Evolutionary conservation across 2,797 vertebrate species (phyloP).

Genomic region (Enteromius argenteus): DNA sequence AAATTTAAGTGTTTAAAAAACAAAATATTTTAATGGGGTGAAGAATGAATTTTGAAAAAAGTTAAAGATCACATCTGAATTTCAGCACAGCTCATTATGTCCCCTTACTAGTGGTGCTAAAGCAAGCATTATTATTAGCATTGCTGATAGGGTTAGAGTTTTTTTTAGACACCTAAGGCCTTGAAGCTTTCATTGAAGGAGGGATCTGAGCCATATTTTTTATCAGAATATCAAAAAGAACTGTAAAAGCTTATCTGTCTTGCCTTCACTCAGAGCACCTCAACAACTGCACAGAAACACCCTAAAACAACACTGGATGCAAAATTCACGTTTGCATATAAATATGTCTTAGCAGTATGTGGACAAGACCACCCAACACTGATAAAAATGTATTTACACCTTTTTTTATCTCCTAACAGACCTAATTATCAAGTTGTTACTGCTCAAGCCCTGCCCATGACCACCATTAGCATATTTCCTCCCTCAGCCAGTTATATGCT

Average conservation of each 20-base stretch:
- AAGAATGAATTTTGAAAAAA: constrained; percentile 24
- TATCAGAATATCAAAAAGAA: constrained; percentile 1
- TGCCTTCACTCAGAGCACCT: neutral
- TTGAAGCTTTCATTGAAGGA: neutral
- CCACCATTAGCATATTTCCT: neutral
- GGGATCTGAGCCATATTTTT: neutral
- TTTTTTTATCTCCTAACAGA: neutral
- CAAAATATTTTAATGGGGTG: neutral
- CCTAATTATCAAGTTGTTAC: neutral
- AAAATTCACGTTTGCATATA: neutral
- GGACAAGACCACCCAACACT: neutral
- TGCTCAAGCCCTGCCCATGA: neutral
- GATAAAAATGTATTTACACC: neutral
- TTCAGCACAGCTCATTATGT: constrained; percentile 7
- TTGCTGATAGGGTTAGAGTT: neutral
- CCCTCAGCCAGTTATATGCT: neutral
- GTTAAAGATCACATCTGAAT: constrained; percentile 46
- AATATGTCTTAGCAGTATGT: neutral
- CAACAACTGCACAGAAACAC: neutral
- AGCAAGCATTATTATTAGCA: neutral
- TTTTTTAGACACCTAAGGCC: neutral
- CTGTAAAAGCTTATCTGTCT: neutral
- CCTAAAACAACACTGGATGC: neutral
- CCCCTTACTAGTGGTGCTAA: neutral
- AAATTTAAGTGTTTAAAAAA: neutral